Evolutionary conservation across 2,797 vertebrate species (phyloP).

Genomic region (Odontamblyopus rebecca): DNA sequence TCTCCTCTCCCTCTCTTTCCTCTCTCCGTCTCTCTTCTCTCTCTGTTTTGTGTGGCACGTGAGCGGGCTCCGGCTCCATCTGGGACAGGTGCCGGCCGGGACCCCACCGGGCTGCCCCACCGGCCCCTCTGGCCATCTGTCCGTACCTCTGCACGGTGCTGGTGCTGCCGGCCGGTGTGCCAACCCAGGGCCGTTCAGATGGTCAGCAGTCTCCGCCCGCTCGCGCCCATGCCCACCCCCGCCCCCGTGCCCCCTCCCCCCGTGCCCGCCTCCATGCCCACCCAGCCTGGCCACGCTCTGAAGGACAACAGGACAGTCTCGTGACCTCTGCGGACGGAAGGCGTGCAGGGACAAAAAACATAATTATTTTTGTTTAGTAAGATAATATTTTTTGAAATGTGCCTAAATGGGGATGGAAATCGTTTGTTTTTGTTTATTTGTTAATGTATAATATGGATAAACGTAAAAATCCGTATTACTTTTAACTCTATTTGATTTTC

Average conservation of each 20-base stretch:
- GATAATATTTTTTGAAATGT: neutral
- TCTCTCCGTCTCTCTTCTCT: neutral
- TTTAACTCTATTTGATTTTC: too few relatives aligned
- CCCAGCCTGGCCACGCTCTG: conserved; percentile 67
- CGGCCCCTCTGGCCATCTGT: conserved; percentile 81
- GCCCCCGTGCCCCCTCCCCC: conserved; percentile 27
- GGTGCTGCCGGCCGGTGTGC: conserved; percentile 55
- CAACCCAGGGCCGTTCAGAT: conserved; percentile 75
- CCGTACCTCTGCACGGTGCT: conserved; percentile 69
- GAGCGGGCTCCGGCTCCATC: conserved; percentile 65
- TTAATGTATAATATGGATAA: neutral
- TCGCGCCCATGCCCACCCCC: conserved; percentile 20
- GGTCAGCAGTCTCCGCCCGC: conserved; percentile 76
- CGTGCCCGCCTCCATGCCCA: conserved; percentile 28
- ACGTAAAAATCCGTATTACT: too few relatives aligned
- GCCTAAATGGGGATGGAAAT: neutral
- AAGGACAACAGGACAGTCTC: conserved; percentile 73
- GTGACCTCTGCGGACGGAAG: conserved; percentile 60
- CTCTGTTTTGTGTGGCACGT: neutral
- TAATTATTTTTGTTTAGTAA: neutral
- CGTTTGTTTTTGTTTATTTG: too few relatives aligned
- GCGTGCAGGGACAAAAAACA: neutral
- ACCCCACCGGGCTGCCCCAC: conserved; percentile 74
- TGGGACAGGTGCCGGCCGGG: conserved; percentile 80
- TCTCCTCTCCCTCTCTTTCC: neutral